Evolutionary conservation across 2,797 vertebrate genomes (phyloP).

Genomic region (Xiphorhynchus erythropygius): DNA sequence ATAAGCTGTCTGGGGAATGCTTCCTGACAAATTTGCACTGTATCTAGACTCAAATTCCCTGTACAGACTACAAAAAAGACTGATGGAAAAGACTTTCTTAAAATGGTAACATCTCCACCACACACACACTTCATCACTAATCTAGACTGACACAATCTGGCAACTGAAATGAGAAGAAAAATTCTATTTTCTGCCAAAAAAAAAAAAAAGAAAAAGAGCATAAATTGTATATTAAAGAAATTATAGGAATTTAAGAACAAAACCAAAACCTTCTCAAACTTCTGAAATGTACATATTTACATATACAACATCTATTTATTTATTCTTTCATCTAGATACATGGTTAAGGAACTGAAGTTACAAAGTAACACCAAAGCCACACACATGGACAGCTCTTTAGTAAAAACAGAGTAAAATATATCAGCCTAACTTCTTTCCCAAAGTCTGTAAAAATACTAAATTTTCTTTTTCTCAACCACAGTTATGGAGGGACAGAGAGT

Average conservation of each 20-base stretch:
- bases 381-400: background rate
- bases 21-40: background rate
- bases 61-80: background rate
- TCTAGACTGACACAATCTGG: background rate
- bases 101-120: background rate
- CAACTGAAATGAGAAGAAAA: background rate
- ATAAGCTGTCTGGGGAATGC: conserved; percentile 23
- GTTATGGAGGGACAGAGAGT: background rate
- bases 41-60: background rate
- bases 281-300: background rate
- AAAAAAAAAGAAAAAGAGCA: background rate
- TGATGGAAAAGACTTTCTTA: background rate
- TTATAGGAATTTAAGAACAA: background rate
- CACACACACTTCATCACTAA: background rate
- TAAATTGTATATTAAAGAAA: background rate
- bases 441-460: background rate
- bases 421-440: background rate
- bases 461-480: background rate
- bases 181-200: background rate
- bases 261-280: background rate
- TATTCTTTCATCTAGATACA: background rate
- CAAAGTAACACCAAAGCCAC: background rate
- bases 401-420: background rate
- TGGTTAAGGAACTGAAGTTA: background rate
- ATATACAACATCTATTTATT: background rate